These are phyloP conservation scores for Penaeus indicus DNA, from an alignment of 1,140 invertebrate genomes.

Conservation along the genomic window DNA sequence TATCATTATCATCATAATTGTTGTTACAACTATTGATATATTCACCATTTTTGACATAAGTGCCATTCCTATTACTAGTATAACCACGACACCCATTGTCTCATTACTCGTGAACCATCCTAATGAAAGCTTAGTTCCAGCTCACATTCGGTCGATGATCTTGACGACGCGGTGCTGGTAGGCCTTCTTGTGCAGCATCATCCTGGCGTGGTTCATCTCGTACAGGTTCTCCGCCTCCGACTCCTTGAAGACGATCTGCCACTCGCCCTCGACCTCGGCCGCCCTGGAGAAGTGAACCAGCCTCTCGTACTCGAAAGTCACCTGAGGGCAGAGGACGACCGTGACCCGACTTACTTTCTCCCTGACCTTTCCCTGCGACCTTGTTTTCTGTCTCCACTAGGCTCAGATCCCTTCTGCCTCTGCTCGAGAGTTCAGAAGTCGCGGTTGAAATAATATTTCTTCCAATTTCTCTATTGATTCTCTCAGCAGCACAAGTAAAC, in stretches of 20 bases:
- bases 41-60: too few relatives aligned
- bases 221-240: conserved; percentile 71
- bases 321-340: conserved; percentile 26
- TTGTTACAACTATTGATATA: too few relatives aligned
- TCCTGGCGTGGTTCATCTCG: conserved; percentile 72
- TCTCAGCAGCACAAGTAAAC: too few relatives aligned
- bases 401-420: neutral
- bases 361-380: neutral
- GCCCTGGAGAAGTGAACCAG: conserved; percentile 60
- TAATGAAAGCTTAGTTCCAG: too few relatives aligned
- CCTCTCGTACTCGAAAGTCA: conserved; percentile 63
- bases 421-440: too few relatives aligned
- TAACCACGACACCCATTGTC: too few relatives aligned
- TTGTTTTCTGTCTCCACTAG: neutral
- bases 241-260: conserved; percentile 72
- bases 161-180: conserved; percentile 73
- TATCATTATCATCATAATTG: too few relatives aligned
- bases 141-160: conserved; percentile 72
- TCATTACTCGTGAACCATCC: too few relatives aligned
- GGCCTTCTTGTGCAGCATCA: conserved; percentile 71
- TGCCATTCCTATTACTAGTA: too few relatives aligned
- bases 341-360: neutral
- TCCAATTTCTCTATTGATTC: too few relatives aligned
- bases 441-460: too few relatives aligned
- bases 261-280: conserved; percentile 61